These are phyloP conservation scores for Sicus ferrugineus DNA, from an alignment of 2,888 invertebrate species.

Conservation along the genomic window DNA sequence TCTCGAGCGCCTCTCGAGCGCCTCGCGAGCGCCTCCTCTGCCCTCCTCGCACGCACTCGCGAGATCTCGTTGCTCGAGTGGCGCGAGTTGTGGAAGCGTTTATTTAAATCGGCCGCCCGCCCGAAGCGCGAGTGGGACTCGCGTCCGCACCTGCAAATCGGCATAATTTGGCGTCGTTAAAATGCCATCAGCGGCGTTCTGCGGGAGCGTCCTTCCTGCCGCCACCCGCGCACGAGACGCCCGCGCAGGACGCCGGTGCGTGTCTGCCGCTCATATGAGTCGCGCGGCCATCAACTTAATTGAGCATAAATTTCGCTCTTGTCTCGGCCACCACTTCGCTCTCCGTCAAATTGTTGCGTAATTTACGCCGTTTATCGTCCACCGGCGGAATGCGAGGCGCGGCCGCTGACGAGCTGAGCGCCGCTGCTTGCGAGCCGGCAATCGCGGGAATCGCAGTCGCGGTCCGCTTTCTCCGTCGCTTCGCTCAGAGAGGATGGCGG, in stretches of 20 bases:
- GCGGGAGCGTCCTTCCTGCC: not conserved
- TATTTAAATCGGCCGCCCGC: too few relatives aligned
- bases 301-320: constrained; percentile 33
- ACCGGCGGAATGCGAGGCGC: not conserved
- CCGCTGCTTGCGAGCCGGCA: not conserved
- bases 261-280: constrained; percentile 28
- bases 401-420: not conserved
- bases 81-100: too few relatives aligned
- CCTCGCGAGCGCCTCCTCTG: too few relatives aligned
- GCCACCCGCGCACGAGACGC: not conserved
- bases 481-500: too few relatives aligned
- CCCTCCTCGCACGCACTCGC: too few relatives aligned
- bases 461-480: not conserved
- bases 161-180: too few relatives aligned
- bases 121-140: too few relatives aligned
- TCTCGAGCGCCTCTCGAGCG: too few relatives aligned
- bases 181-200: not conserved
- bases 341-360: constrained; percentile 28
- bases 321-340: constrained; percentile 22
- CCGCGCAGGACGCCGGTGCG: constrained; percentile 19
- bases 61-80: too few relatives aligned
- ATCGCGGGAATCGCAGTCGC: not conserved
- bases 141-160: too few relatives aligned
- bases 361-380: constrained; percentile 25
- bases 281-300: constrained; percentile 29